Conservation (phyloP, 1,140 invertebrate species). For the Meteorus sp. region DNA sequence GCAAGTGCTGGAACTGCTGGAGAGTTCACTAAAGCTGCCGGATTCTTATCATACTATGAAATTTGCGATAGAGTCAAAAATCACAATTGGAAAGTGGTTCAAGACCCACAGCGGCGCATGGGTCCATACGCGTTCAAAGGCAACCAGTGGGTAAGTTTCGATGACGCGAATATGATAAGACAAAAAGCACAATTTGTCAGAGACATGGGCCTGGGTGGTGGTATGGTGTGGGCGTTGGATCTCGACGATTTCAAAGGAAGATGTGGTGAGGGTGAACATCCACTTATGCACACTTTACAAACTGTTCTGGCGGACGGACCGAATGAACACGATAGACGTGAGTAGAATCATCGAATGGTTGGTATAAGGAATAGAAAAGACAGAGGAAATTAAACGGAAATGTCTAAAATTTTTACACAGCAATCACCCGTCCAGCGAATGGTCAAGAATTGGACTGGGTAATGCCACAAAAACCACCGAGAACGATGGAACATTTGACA, state of each 20-base stretch:
- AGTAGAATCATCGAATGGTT: too few species aligned
- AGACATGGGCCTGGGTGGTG: conserved; percentile 77
- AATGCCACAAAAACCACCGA: background rate
- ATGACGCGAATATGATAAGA: conserved; percentile 78
- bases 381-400: background rate
- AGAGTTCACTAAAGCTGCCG: conserved; percentile 78
- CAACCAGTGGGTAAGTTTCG: conserved; percentile 88
- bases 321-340: conserved; percentile 45
- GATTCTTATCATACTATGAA: conserved; percentile 89
- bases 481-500: background rate
- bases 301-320: conserved; percentile 63
- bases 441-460: conserved; percentile 44
- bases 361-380: background rate
- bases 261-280: conserved; percentile 76
- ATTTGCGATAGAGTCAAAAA: conserved; percentile 80
- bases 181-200: conserved; percentile 78
- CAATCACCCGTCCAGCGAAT: conserved; percentile 38
- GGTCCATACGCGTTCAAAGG: conserved; percentile 85
- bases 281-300: conserved; percentile 72
- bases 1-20: conserved; percentile 77
- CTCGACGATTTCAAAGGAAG: conserved; percentile 62
- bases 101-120: conserved; percentile 74
- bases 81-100: conserved; percentile 76
- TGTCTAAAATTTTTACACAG: conserved; percentile 29
- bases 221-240: conserved; percentile 88